phyloP scores from a whole-genome alignment of 2,888 invertebrate genomes.

The Luperina nickerlii region DNA sequence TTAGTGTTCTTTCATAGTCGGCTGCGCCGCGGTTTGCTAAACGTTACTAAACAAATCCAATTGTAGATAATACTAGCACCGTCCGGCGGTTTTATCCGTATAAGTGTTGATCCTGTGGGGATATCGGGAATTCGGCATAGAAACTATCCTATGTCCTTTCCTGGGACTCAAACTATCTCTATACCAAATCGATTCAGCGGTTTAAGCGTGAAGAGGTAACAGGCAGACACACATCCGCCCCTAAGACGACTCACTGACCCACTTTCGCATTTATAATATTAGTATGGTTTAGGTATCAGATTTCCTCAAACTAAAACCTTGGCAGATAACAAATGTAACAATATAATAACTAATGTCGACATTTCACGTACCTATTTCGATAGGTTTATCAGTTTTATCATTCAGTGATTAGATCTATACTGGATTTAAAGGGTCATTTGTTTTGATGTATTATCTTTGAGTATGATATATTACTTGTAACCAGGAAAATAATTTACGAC shows the following conservation, averaged over 20 bases:
- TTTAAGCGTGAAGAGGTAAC: too few relatives aligned
- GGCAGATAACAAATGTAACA: conserved; percentile 40
- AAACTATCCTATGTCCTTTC: too few relatives aligned
- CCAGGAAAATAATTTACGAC: background rate
- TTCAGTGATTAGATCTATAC: conserved; percentile 24
- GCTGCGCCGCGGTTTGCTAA: conserved; percentile 11
- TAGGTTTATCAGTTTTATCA: conserved; percentile 33
- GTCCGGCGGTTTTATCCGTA: too few relatives aligned
- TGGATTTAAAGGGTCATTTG: conserved; percentile 24
- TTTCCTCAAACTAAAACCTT: conserved; percentile 30
- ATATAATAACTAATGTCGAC: background rate
- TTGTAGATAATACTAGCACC: conserved; percentile 28
- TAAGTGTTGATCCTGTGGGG: too few relatives aligned
- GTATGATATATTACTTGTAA: conserved; percentile 21
- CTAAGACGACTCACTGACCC: too few relatives aligned
- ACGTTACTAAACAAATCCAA: conserved; percentile 43
- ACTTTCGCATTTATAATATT: too few relatives aligned
- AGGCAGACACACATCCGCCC: too few relatives aligned
- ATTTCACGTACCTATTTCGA: conserved; percentile 9
- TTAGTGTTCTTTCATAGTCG: conserved; percentile 10
- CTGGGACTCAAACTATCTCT: too few relatives aligned
- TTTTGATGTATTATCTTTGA: conserved; percentile 18
- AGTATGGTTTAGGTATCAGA: conserved; percentile 6
- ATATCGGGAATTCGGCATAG: too few relatives aligned
- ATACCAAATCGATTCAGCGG: too few relatives aligned